Conservation (phyloP, 2,113 vertebrate species). For the Lamprologus sp. region DNA sequence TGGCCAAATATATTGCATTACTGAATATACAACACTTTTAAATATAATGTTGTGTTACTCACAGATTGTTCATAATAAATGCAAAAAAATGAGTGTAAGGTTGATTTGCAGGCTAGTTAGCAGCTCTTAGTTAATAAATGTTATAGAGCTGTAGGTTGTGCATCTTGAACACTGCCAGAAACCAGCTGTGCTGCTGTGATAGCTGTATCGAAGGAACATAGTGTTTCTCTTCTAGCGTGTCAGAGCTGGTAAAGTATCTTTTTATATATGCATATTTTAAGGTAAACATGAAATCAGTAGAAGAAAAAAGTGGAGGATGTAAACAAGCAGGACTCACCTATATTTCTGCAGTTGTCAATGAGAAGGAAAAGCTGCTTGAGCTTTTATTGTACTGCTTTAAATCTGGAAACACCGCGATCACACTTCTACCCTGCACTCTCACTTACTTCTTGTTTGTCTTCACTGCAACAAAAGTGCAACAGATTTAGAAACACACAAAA, state of each 20-base stretch:
- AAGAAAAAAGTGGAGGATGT: rapidly evolving
- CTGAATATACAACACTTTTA: not conserved
- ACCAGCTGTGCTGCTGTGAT: not conserved
- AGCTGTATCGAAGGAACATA: rapidly evolving
- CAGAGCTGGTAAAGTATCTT: not conserved
- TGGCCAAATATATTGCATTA: not conserved
- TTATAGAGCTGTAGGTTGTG: not conserved
- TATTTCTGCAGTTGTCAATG: not conserved
- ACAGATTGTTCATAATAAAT: not conserved
- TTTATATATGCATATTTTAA: not conserved
- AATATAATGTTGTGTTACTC: rapidly evolving
- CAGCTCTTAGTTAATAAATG: not conserved
- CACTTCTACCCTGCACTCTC: not conserved
- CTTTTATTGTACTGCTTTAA: not conserved
- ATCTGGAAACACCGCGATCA: not conserved
- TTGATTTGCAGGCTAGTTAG: not conserved
- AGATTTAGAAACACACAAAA: not conserved
- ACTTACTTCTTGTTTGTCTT: not conserved
- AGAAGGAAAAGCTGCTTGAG: not conserved
- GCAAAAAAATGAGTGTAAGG: rapidly evolving
- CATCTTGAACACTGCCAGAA: not conserved
- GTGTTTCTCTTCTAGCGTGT: not conserved
- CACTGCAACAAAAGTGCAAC: not conserved
- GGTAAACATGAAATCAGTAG: not conserved
- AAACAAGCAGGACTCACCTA: not conserved